Evolutionary conservation across 1,140 invertebrate species (phyloP), one percentile per base, ranked within the genome.

Genomic region (Sinonovacula constricta): DNA sequence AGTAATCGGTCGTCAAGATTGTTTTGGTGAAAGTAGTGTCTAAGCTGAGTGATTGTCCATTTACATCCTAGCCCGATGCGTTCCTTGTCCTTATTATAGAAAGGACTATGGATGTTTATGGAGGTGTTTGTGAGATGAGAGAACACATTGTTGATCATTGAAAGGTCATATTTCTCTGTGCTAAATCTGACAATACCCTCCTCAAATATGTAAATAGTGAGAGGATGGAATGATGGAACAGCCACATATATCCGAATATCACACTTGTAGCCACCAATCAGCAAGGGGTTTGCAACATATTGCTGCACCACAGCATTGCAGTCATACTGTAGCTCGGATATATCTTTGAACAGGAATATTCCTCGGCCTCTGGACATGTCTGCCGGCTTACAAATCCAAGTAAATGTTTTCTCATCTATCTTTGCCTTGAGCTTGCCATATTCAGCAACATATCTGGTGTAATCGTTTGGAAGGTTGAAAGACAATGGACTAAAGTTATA

Each of bases 91-190:
- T 94, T 93, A 0, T 93, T 93, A 85, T 96, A 97, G 3, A 94
- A 93, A 0, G 95, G 95, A 33, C 92, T 95, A 89, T 93, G 93
- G 93, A 93, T 97, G 92, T 95, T 98, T 86, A 93, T 94, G 80
- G 94, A 97, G 54, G 95, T 95, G 89, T 98, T 98, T 0, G 97
- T 98, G 31, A 98, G 91, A 91, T 98, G 97, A 12, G 96, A 94
- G 89, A 96, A 97, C 80, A 95, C 94, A 87, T 98, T 97, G 74
- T 95, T 94, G 49, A 98, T 88, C 60, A 62, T 68, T 84, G 95
- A 94, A 0, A 95, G 94, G 89, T 95, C 94, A 87, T 96, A 97
- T 82, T 95, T 93, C 79, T 94, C 95, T 0, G 96, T 97, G 0
- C 95, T 95, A 89, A 97, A 97, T 85, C 95, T 94, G 68, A 87